Evolutionary conservation across 2,888 invertebrate genomes (phyloP), one percentile per base, ranked within the genome.

Genomic region (Falcaria lacertinaria): DNA sequence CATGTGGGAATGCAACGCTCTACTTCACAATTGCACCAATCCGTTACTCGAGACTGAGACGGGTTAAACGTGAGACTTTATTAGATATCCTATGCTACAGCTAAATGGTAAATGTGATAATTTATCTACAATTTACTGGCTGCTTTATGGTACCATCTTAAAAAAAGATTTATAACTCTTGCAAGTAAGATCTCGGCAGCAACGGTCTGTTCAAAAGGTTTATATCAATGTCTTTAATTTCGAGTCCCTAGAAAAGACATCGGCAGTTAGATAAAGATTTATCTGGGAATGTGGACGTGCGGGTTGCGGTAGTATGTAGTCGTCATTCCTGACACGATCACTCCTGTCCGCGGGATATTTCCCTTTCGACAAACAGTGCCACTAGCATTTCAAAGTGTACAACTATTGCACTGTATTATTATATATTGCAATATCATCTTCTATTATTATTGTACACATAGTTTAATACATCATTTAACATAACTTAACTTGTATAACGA

Each of bases 1-100:
- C 69, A 72, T 77, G 79, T 87, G 86, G 75, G 86, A 87, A 86
- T 75, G 78, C 71, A 80, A 79, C 73, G 86, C 80, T 83, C 85
- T 54, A 82, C 64, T 84, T 85, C 19, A 69, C 67, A 50, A 58
- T 54, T 75, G 72, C 66, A 68, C 57, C 54, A 62, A 62, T 71
- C 75, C 60, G 67, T 64, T 79, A 81, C 59, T 50, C 52, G 63
- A 63, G 59, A 54, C 6, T 19, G 19, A 55, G 56, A 28, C 28
- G 1, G 11, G 11, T 28, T 11, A 28, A 28, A 7, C 11, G 8
- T 11, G 25, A 25, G 28, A 28, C 28, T 28, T 28, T 11, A 11
- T 28, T n/a, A n/a, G n/a, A n/a, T 28, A 28, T 11, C 11, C 11
- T 28, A 28, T 28, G 11, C 8, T 7, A 28, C 7, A 28, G 22